Base-by-base conservation (phyloP, 1,140 invertebrate species). In the Drosophila sucinea region DNA sequence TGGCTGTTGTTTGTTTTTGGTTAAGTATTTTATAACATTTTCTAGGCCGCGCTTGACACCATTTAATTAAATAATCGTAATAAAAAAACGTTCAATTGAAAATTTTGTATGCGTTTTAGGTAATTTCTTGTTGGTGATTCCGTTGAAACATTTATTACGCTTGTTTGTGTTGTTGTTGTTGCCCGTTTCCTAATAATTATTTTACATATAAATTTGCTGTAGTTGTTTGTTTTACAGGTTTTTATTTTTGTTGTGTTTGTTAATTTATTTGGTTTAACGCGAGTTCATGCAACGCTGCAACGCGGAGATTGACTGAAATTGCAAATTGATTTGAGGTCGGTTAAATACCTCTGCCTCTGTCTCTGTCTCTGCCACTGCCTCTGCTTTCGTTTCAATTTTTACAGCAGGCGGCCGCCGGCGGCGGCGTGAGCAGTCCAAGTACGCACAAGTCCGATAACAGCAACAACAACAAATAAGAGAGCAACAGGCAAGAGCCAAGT, bases 271-370 rank as follows among this genome's bases (percentile, higher is more conserved):
- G 25, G 40, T 54, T 72, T 63, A 74, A 64, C 77, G 68, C 73
- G 83, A 90, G 90, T 90, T 91, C 90, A 77, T 91, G 90, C 90
- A 91, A 89, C 83, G 86, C 83, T 91, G 90, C 90, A 91, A 91
- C 84, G 87, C 90, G 90, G 87, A 89, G 90, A 90, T 91, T 90
- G 90, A 91, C 90, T 91, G 90, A 91, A 91, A 91, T 91, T 90
- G 90, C 90, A 91, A 91, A 91, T 90, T 91, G 90, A 91, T 91
- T 91, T 91, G 90, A 82, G 90, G 86, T 90, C 90, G 90, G 90
- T 91, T 91, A 91, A 91, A 91, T 91, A 91, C 90, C 90, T 91
- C 90, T 91, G 90, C 90, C 87, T 90, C 35, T 38, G 8, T 38
- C 35, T 38, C 35, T 38, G 35, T 38, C 35, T 38, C 84, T 85